Evolutionary conservation across 2,888 invertebrate genomes (phyloP).

Genomic region (Eupithecia vulgata): DNA sequence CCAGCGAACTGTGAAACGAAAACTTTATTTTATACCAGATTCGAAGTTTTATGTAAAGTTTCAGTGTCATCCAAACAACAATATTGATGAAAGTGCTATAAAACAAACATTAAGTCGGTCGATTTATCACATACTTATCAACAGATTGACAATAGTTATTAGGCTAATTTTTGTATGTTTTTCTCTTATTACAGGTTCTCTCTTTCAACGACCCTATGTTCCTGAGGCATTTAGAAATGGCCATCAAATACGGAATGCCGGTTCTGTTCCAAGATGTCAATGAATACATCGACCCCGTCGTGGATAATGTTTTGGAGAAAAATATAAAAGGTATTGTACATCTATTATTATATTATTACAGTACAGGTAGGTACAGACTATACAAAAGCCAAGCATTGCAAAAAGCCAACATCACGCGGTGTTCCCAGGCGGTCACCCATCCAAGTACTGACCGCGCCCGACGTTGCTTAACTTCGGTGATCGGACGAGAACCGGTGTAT

Average conservation of each 20-base stretch:
- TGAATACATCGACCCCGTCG: slow-evolving; percentile 95
- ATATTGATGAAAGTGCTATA: no score
- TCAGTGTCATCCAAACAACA: no score
- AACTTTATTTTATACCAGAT: no score
- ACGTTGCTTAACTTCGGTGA: slow-evolving; percentile 79
- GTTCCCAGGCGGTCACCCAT: slow-evolving; percentile 71
- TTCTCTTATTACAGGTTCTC: slow-evolving; percentile 70
- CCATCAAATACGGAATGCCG: slow-evolving; percentile 94
- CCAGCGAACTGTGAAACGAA: no score
- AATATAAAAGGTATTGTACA: slow-evolving; percentile 88
- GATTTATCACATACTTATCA: no score
- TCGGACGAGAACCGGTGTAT: slow-evolving; percentile 73
- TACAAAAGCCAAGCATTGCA: no score
- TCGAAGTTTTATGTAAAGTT: no score
- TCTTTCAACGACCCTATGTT: slow-evolving; percentile 94
- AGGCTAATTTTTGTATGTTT: no score
- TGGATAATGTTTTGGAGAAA: slow-evolving; percentile 94
- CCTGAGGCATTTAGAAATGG: slow-evolving; percentile 93
- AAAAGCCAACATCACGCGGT: slow-evolving; percentile 64
- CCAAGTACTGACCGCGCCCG: slow-evolving; percentile 74
- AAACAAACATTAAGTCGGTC: no score
- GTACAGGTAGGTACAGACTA: no score
- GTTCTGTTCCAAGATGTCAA: slow-evolving; percentile 96
- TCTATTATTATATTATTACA: background rate
- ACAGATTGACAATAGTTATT: no score